Percentiles rank a stretch among this genome's conserved stretches.
These are phyloP conservation scores for Loripinus fragilis DNA, from an alignment of 2,888 invertebrate genomes.

Conservation along the genomic window DNA sequence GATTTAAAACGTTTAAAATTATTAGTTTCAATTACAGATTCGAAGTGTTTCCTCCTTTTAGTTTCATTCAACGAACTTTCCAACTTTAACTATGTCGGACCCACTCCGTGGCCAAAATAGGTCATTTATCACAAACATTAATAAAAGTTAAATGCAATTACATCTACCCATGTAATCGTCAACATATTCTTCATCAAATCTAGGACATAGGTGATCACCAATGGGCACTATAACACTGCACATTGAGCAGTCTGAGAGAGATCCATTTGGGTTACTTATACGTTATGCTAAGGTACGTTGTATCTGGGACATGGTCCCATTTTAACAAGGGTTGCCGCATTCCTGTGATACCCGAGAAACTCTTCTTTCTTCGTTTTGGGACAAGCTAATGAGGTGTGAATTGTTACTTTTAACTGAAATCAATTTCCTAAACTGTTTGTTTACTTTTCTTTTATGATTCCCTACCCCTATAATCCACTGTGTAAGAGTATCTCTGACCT, in stretches of 20 bases:
- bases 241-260: too few relatives aligned
- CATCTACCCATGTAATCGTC: too few relatives aligned
- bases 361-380: constrained; percentile 3
- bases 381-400: constrained; percentile 9
- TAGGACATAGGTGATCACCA: too few relatives aligned
- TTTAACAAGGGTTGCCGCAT: neutral
- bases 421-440: constrained; percentile 10
- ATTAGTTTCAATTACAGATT: constrained; percentile 9
- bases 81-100: too few relatives aligned
- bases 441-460: constrained; percentile 6
- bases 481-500: constrained; percentile 7
- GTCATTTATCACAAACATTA: too few relatives aligned
- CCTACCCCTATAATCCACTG: neutral
- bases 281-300: too few relatives aligned
- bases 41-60: neutral
- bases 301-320: too few relatives aligned
- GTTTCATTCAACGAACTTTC: neutral
- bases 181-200: too few relatives aligned
- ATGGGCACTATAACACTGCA: too few relatives aligned
- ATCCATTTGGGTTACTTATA: too few relatives aligned
- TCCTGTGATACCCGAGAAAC: neutral
- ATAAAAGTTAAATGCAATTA: too few relatives aligned
- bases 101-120: too few relatives aligned
- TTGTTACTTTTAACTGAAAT: neutral
- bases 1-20: constrained; percentile 2